Evolutionary conservation across 2,113 vertebrate species (phyloP).

Genomic region (Zosterops japonicus): DNA sequence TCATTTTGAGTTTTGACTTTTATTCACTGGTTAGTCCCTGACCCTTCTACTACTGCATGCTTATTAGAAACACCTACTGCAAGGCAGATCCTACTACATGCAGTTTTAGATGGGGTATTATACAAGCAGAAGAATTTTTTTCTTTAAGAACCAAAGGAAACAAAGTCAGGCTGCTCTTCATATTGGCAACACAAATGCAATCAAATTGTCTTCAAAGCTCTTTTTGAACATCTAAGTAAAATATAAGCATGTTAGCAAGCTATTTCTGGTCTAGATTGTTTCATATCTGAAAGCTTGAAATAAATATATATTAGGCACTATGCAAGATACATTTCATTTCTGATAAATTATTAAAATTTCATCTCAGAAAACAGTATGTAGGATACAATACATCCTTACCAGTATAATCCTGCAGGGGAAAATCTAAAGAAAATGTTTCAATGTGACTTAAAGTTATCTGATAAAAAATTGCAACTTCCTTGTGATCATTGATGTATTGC

Average conservation of each 20-base stretch:
- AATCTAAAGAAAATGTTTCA: not conserved
- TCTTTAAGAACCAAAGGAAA: not conserved
- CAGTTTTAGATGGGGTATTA: not conserved
- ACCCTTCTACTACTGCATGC: constrained; percentile 57
- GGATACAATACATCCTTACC: not conserved
- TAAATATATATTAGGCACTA: not conserved
- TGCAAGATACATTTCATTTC: not conserved
- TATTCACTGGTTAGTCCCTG: constrained; percentile 74
- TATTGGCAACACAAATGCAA: constrained; percentile 25
- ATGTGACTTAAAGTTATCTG: not conserved
- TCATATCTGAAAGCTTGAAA: not conserved
- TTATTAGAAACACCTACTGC: constrained; percentile 49
- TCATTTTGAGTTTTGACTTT: constrained; percentile 78
- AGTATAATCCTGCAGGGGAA: not conserved
- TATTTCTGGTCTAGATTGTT: not conserved
- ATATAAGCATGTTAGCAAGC: not conserved
- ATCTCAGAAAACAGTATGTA: constrained; percentile 38
- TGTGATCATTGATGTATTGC: not conserved
- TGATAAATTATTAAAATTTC: constrained; percentile 64
- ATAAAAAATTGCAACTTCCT: not conserved
- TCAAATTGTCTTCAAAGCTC: constrained; percentile 13
- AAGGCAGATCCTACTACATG: not conserved
- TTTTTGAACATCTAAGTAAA: not conserved
- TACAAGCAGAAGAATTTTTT: not conserved
- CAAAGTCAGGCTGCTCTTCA: not conserved